These are phyloP conservation scores for Peromyscus maniculatus DNA, from an alignment of 2,113 vertebrate genomes.

Conservation along the genomic window DNA sequence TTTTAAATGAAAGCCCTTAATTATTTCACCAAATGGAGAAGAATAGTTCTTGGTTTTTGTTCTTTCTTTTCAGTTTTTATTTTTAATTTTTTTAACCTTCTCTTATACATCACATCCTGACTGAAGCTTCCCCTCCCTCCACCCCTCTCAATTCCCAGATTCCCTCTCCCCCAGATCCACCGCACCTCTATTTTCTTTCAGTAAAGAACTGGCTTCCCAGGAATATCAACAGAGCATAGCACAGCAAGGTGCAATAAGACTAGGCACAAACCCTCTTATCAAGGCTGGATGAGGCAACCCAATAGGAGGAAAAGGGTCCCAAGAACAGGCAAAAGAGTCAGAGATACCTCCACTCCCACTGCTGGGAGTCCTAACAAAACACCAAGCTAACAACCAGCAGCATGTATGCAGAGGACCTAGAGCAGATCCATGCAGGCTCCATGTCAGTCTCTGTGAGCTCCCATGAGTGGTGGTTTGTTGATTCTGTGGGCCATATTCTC, in stretches of 20 bases:
- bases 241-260: not conserved
- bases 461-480: no score
- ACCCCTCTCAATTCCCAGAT: not conserved
- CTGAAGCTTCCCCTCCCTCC: not conserved
- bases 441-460: not conserved
- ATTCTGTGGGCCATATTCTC: no score
- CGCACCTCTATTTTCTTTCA: not conserved
- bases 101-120: not conserved
- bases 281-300: not conserved
- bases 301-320: not conserved
- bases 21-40: not conserved
- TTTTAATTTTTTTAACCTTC: not conserved
- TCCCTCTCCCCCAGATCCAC: not conserved
- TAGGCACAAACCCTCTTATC: no score
- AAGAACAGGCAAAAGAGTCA: not conserved
- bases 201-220: not conserved
- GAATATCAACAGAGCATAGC: not conserved
- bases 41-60: not conserved
- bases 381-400: not conserved
- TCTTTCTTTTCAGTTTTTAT: not conserved
- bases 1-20: not conserved
- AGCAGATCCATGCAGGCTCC: not conserved
- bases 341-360: not conserved
- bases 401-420: not conserved
- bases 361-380: not conserved